These are phyloP conservation scores for Euthynnus affinis DNA, from an alignment of 2,797 vertebrate species.

Conservation along the genomic window DNA sequence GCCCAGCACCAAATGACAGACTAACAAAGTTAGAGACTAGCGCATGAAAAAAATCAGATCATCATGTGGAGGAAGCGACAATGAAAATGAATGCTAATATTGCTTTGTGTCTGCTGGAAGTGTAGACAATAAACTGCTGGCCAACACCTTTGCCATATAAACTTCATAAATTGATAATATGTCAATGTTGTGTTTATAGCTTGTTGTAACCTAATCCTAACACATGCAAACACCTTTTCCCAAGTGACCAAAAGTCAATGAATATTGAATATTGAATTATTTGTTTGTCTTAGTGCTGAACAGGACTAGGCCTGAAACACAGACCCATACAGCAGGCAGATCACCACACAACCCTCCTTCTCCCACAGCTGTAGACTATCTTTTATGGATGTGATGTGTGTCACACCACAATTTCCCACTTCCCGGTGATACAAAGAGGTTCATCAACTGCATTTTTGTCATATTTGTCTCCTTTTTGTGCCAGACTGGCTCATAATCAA, in stretches of 20 bases:
- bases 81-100: not conserved
- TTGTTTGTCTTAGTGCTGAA: slow-evolving; percentile 1
- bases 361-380: slow-evolving; percentile 46
- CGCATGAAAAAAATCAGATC: not conserved
- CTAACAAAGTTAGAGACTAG: not conserved
- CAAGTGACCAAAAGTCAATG: not conserved
- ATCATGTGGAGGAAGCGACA: not conserved
- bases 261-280: no score
- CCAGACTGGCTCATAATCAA: slow-evolving; percentile 61
- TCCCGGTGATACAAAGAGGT: slow-evolving; percentile 36
- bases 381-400: slow-evolving; percentile 30
- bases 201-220: not conserved
- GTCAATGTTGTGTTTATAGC: not conserved
- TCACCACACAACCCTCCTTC: slow-evolving; percentile 37
- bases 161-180: not conserved
- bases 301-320: slow-evolving; percentile 3
- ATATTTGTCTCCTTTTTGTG: slow-evolving; percentile 62
- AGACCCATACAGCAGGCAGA: not conserved
- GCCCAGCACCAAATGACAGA: not conserved
- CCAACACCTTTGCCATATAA: not conserved
- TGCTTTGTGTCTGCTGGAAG: not conserved
- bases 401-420: slow-evolving; percentile 51
- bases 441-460: slow-evolving; percentile 58
- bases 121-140: not conserved
- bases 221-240: not conserved